Conservation (phyloP, 2,113 vertebrate species). For the Lota lota region DNA sequence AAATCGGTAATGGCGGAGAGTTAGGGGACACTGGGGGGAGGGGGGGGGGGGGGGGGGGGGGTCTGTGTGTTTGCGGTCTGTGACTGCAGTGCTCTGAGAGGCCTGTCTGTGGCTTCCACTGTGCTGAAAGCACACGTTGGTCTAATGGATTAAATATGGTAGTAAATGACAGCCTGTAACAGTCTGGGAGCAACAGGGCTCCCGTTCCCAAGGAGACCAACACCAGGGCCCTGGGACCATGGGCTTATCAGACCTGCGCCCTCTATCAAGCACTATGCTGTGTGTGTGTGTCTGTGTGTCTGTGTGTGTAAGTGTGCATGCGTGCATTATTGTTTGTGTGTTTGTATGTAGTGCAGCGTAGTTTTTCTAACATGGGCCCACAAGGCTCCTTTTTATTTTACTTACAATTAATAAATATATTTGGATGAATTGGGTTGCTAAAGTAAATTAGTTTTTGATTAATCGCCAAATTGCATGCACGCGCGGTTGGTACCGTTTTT, state of each 20-base stretch:
- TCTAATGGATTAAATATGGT: constrained; percentile 61
- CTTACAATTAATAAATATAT: too few species aligned
- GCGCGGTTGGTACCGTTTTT: too few species aligned
- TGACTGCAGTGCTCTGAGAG: constrained; percentile 33
- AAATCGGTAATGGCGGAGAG: not conserved
- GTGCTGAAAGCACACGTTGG: constrained; percentile 53
- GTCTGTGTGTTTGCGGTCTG: constrained; percentile 41
- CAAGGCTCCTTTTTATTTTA: not conserved
- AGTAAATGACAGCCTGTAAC: constrained; percentile 51
- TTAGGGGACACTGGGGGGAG: too few species aligned
- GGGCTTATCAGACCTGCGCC: not conserved
- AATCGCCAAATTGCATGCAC: too few species aligned
- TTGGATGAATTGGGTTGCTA: too few species aligned
- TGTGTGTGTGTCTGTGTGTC: not conserved
- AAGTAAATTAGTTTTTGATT: too few species aligned
- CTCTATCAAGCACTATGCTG: not conserved
- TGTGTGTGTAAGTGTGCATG: constrained; percentile 3
- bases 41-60: too few species aligned
- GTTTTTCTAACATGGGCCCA: not conserved
- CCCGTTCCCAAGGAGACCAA: constrained; percentile 55
- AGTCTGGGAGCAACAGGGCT: constrained; percentile 18
- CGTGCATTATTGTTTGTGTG: constrained; percentile 5
- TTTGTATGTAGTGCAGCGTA: not conserved
- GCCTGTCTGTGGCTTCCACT: constrained; percentile 49
- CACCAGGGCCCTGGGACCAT: not conserved